A percentile compares a stretch with the other conserved stretches of the same genome.
phyloP scores from a whole-genome alignment of 2,888 invertebrate species.

The Anoplius nigerrimus region DNA sequence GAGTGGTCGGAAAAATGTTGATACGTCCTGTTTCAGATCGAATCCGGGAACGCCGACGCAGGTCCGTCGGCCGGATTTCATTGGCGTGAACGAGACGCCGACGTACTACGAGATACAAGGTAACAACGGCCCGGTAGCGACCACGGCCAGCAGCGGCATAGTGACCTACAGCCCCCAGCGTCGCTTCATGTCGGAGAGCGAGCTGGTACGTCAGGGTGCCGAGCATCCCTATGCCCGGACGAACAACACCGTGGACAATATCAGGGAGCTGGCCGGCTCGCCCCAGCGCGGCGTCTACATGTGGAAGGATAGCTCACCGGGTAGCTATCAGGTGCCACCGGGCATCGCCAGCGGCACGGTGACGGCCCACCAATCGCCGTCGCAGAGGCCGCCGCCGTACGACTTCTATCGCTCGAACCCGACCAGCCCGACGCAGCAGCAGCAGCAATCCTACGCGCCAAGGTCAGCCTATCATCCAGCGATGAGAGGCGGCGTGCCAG shows the following conservation, averaged over 20 bases:
- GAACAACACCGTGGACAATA: slow-evolving; percentile 89
- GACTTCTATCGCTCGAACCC: slow-evolving; percentile 84
- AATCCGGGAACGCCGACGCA: slow-evolving; percentile 95
- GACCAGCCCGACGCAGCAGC: slow-evolving; percentile 82
- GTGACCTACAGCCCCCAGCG: slow-evolving; percentile 72
- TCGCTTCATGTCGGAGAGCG: slow-evolving; percentile 88
- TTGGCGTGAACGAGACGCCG: slow-evolving; percentile 79
- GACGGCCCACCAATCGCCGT: slow-evolving; percentile 65
- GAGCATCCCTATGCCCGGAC: slow-evolving; percentile 82
- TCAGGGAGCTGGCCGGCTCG: slow-evolving; percentile 90
- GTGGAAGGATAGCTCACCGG: slow-evolving; percentile 87
- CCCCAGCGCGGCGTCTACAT: slow-evolving; percentile 89
- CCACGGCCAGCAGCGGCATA: slow-evolving; percentile 30
- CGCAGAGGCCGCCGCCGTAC: slow-evolving; percentile 69
- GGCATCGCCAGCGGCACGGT: slow-evolving; percentile 55
- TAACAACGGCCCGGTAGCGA: slow-evolving; percentile 64
- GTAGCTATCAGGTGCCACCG: slow-evolving; percentile 75
- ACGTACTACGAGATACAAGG: slow-evolving; percentile 72
- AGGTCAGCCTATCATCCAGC: slow-evolving; percentile 79
- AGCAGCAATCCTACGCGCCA: slow-evolving; percentile 72
- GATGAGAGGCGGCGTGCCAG: slow-evolving; percentile 82
- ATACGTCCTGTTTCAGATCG: slow-evolving; percentile 81
- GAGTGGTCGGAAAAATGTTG: slow-evolving; percentile 13
- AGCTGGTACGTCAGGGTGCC: slow-evolving; percentile 67
- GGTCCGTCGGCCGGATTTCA: slow-evolving; percentile 91